Evolutionary conservation across 2,888 invertebrate species (phyloP).

Genomic region (Dynastes maya): DNA sequence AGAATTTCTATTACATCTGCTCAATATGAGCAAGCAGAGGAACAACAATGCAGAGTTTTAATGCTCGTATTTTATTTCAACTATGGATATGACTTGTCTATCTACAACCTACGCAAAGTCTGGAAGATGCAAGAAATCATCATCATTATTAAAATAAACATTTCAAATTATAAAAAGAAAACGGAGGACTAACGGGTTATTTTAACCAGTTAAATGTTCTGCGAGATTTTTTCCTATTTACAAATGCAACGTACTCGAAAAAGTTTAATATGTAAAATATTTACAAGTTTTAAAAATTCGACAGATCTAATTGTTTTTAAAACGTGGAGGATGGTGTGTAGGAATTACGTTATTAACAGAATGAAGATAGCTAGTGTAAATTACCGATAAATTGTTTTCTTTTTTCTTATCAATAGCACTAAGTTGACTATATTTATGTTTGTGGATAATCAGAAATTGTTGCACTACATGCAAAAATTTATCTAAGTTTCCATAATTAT

Average conservation of each 20-base stretch:
- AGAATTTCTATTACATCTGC: slow-evolving; percentile 60
- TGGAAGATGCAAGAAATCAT: slow-evolving; percentile 36
- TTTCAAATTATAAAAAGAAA: slow-evolving; percentile 16
- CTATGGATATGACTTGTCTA: slow-evolving; percentile 46
- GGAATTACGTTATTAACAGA: slow-evolving; percentile 1
- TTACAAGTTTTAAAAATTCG: slow-evolving; percentile 5
- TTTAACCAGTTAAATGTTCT: slow-evolving; percentile 10
- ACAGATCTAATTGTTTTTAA: slow-evolving; percentile 23
- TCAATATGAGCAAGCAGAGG: slow-evolving; percentile 64
- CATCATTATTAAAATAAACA: slow-evolving; percentile 8
- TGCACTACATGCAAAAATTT: slow-evolving; percentile 13
- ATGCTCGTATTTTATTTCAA: slow-evolving; percentile 33
- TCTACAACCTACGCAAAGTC: slow-evolving; percentile 51
- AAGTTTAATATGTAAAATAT: slow-evolving; percentile 17
- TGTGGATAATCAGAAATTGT: slow-evolving; percentile 11
- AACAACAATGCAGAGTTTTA: slow-evolving; percentile 61
- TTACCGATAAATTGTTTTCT: neutral
- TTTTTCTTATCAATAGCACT: slow-evolving; percentile 19
- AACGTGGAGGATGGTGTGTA: slow-evolving; percentile 9
- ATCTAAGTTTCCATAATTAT: slow-evolving; percentile 12
- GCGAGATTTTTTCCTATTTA: slow-evolving; percentile 30
- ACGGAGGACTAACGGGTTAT: neutral
- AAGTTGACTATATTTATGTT: neutral
- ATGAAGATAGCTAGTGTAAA: slow-evolving; percentile 1
- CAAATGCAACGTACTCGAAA: slow-evolving; percentile 13